These are phyloP conservation scores for Enteromius trimaculatus DNA, from an alignment of 2,797 vertebrate genomes.

Conservation along the genomic window DNA sequence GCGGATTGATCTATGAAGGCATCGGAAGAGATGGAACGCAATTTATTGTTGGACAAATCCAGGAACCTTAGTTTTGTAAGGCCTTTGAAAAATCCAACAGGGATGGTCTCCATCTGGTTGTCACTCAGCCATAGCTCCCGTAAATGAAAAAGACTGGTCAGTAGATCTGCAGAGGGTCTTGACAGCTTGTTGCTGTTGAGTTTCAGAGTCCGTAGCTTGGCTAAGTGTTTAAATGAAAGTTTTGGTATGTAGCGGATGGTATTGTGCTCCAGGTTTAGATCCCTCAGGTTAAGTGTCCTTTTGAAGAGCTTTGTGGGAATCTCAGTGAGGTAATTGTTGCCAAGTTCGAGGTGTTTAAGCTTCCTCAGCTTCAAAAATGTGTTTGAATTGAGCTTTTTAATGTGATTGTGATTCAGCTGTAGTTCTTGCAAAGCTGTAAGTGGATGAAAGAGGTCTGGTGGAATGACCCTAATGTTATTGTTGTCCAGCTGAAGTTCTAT, in stretches of 20 bases:
- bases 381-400: slow-evolving; percentile 59
- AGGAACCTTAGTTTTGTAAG: slow-evolving; percentile 61
- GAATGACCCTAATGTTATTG: slow-evolving; percentile 66
- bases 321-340: slow-evolving; percentile 61
- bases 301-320: slow-evolving; percentile 64
- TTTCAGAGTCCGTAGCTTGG: slow-evolving; percentile 53
- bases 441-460: slow-evolving; percentile 58
- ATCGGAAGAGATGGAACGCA: slow-evolving; percentile 51
- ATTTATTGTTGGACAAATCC: slow-evolving; percentile 65
- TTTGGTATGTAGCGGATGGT: slow-evolving; percentile 57
- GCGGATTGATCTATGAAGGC: slow-evolving; percentile 53
- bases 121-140: slow-evolving; percentile 64
- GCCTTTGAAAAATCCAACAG: slow-evolving; percentile 54
- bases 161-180: slow-evolving; percentile 56
- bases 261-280: slow-evolving; percentile 69
- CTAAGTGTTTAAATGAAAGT: slow-evolving; percentile 61
- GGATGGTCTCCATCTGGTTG: slow-evolving; percentile 64
- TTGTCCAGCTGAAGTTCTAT: slow-evolving; percentile 68
- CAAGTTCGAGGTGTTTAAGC: slow-evolving; percentile 66
- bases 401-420: slow-evolving; percentile 69
- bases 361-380: slow-evolving; percentile 62
- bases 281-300: slow-evolving; percentile 57
- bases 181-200: slow-evolving; percentile 66
- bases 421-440: slow-evolving; percentile 64
- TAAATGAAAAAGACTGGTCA: slow-evolving; percentile 58